Conservation (phyloP, 2,113 vertebrate species). For the Turdus rufiventris region DNA sequence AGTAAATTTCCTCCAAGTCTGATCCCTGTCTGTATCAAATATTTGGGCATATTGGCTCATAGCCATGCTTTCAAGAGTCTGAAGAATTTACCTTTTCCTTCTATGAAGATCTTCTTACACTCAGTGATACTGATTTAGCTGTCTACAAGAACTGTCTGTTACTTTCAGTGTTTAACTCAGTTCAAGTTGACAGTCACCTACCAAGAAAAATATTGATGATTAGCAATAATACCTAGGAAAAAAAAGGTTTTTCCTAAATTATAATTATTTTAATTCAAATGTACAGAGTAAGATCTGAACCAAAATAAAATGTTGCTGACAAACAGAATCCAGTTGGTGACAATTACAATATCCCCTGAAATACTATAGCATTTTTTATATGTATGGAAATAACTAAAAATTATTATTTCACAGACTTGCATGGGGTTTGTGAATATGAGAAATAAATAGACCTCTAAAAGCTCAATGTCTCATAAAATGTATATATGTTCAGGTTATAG, state of each 20-base stretch:
- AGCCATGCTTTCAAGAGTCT: background rate
- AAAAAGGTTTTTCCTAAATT: background rate
- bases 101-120: background rate
- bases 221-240: background rate
- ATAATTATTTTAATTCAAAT: background rate
- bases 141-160: background rate
- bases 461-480: background rate
- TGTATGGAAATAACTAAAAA: no score
- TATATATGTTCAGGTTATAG: background rate
- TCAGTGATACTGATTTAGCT: background rate
- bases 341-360: background rate
- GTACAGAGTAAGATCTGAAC: background rate
- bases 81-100: background rate
- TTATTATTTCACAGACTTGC: no score
- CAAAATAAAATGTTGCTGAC: background rate
- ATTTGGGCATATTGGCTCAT: background rate
- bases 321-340: background rate
- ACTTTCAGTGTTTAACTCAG: background rate
- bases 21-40: background rate
- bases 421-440: background rate
- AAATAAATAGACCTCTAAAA: background rate
- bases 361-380: background rate
- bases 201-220: background rate
- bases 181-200: background rate
- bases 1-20: background rate